Base-by-base conservation (phyloP, 2,113 vertebrate species). In the Colinus virginianus region DNA sequence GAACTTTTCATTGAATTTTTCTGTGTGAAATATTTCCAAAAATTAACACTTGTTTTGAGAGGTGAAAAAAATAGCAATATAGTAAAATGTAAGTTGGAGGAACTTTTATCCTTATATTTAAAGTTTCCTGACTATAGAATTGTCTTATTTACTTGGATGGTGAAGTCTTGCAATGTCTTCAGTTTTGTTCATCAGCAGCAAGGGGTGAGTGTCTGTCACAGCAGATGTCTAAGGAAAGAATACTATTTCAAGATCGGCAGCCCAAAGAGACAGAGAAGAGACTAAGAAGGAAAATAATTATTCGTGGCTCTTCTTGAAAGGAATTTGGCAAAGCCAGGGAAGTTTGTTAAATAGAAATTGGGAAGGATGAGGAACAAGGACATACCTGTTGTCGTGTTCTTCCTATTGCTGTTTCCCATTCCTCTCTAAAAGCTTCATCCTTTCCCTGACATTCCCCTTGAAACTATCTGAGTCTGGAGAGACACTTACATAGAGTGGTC, bases 291-390 rank as follows among this genome's bases (percentile, higher is more conserved):
- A 67, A 77, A 92, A 45, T 36, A 85, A 95, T 91, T 88, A 48
- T 48, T 91, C 61, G 68, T 86, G 90, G 69, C 49, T 40, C 77
- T 78, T 61, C 34, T 80, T 9, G 1, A 84, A 90, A 92, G 66
- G 48, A 81, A 90, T 90, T 94, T 92, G 92, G 88, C 83, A 84
- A 86, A 90, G 43, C 79, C 56, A 22, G 64, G 62, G 43, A 91
- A 34, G 30, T 40, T 90, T 80, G 40, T 95, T 69, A 71, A 20
- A 59, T 32, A 76, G 34, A 74, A 91, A 30, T 59, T 1, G 1
- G 40, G 56, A 85, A 53, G 69, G 42, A 62, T 87, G 36, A 94
- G 49, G 45, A 84, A 21, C 34, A 75, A 58, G 72, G 67, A 55
- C 76, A 20, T 6, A 84, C 5, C 58, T 59, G 56, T 59, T 63